A percentile compares a stretch with the other conserved stretches of the same genome.
phyloP scores from a whole-genome alignment of 2,888 invertebrate genomes.

The Drosophila pullipes region DNA sequence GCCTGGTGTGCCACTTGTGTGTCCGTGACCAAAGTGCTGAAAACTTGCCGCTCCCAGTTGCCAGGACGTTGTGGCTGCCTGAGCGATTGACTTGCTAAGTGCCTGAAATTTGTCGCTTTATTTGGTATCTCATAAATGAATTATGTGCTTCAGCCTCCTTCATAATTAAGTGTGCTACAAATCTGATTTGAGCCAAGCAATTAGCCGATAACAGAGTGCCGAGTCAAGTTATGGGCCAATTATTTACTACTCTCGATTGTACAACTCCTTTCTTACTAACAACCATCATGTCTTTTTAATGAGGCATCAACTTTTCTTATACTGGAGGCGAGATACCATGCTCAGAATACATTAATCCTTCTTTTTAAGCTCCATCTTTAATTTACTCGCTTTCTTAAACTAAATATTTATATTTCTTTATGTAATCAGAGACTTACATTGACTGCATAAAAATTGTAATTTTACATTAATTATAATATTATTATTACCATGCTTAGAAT shows the following conservation, averaged over 20 bases:
- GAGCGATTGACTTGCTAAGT: conserved; percentile 76
- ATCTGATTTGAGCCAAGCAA: conserved; percentile 76
- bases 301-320: neutral
- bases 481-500: neutral
- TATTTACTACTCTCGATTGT: conserved; percentile 44
- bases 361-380: neutral
- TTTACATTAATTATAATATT: neutral
- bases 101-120: conserved; percentile 77
- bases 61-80: conserved; percentile 1
- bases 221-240: conserved; percentile 48
- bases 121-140: conserved; percentile 75
- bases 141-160: conserved; percentile 56
- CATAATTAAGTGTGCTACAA: conserved; percentile 72
- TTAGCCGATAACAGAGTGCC: conserved; percentile 64
- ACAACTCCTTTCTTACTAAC: conserved; percentile 11
- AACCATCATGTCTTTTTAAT: neutral
- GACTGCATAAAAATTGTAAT: neutral
- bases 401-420: neutral
- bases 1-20: conserved; percentile 35
- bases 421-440: neutral
- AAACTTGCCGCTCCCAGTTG: conserved; percentile 36
- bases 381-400: neutral
- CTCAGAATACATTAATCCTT: neutral
- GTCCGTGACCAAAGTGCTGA: conserved; percentile 54
- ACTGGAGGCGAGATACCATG: neutral